Evolutionary conservation across 2,888 invertebrate genomes (phyloP).

Genomic region (Parnassius apollo): DNA sequence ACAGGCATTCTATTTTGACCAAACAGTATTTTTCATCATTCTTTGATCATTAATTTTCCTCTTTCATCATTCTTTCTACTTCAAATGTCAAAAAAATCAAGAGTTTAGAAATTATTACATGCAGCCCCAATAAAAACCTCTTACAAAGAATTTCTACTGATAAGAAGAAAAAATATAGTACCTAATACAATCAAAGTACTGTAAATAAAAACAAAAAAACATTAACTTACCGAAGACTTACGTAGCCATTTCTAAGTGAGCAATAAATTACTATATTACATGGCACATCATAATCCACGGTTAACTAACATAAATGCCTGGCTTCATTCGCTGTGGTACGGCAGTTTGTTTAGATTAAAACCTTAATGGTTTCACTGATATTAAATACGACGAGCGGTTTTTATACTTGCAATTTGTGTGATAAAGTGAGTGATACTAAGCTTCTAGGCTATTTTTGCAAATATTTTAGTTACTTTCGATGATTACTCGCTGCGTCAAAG

Average conservation of each 20-base stretch:
- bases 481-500: no score
- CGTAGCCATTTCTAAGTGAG: slow-evolving; percentile 38
- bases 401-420: slow-evolving; percentile 20
- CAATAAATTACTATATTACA: slow-evolving; percentile 68
- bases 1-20: no score
- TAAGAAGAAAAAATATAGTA: neutral
- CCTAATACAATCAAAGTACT: neutral
- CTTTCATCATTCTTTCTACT: no score
- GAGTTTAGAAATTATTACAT: no score
- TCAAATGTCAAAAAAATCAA: no score
- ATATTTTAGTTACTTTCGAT: no score
- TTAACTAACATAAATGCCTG: slow-evolving; percentile 76
- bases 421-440: no score
- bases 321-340: slow-evolving; percentile 43
- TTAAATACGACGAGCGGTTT: slow-evolving; percentile 44
- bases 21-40: no score
- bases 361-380: slow-evolving; percentile 53
- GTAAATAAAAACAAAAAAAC: neutral
- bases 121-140: no score
- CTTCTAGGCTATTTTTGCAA: no score
- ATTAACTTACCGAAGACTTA: slow-evolving; percentile 22
- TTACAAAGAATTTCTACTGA: neutral
- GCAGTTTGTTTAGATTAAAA: slow-evolving; percentile 78
- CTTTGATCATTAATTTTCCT: no score
- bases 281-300: slow-evolving; percentile 63